Conservation (phyloP, 2,797 vertebrate species). For the Sebastes itinus region DNA sequence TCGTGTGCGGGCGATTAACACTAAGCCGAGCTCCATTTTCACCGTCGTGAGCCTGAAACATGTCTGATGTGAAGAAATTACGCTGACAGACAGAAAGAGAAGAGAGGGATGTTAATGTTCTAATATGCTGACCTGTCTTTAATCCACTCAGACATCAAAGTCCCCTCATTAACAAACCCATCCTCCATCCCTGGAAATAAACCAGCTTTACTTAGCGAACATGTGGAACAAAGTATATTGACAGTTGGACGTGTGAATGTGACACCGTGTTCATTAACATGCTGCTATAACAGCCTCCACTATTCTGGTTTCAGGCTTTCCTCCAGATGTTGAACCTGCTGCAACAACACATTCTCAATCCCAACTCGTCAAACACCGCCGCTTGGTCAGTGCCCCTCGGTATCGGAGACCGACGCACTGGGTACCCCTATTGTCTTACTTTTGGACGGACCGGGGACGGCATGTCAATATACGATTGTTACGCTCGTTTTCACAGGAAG, state of each 20-base stretch:
- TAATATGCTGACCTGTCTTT: conserved; percentile 12
- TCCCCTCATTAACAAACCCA: background rate
- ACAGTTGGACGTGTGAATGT: background rate
- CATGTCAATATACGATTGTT: too few relatives aligned
- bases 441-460: too few relatives aligned
- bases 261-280: background rate
- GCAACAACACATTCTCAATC: too few relatives aligned
- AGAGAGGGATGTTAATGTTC: background rate
- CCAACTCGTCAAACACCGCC: too few relatives aligned
- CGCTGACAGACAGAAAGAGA: background rate
- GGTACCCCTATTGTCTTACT: too few relatives aligned
- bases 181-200: background rate
- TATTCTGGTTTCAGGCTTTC: background rate
- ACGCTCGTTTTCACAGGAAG: too few relatives aligned
- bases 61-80: background rate
- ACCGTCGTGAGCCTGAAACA: background rate
- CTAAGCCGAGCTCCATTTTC: conserved; percentile 20
- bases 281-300: background rate
- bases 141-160: conserved; percentile 6
- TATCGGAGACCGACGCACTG: too few relatives aligned
- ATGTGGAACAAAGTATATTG: background rate
- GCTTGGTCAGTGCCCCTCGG: too few relatives aligned
- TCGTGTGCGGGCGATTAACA: conserved; percentile 6
- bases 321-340: too few relatives aligned
- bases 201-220: background rate